Evolutionary conservation across 2,888 invertebrate genomes (phyloP), one percentile per base, ranked within the genome.

Genomic region (Bembecia ichneumoniformis): DNA sequence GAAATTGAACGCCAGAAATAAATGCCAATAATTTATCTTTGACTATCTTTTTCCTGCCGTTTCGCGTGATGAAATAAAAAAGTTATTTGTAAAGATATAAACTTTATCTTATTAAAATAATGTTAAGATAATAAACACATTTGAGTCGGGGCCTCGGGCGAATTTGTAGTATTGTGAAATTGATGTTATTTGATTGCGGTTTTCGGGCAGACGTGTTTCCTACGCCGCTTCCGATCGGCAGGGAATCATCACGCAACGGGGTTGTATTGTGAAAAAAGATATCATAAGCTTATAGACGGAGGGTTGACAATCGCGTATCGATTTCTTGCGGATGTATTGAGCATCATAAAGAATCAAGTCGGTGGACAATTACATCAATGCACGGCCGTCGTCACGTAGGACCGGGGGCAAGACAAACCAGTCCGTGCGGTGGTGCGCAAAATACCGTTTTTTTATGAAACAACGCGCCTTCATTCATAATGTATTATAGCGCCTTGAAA

Each of bases 381-480:
- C 71, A 68, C 64, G 68, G 59, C 64, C 60, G 67, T 65, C 68
- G 71, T 77, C 81, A 77, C 77, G 75, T 74, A 58, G 64, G 64
- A 71, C 68, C 67, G 59, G 66, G 64, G 71, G 73, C 74, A 66
- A 66, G 66, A 71, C 60, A 72, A 77, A 82, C 83, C 81, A 69
- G 83, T 82, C 71, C 62, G 49, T 60, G 65, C 65, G 61, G 59
- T 66, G 67, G 66, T 71, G 75, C 66, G 73, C 71, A 73, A 72
- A 75, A 80, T 78, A 77, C 77, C 68, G 73, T 79, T 77, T 79
- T 76, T 77, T 75, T 75, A 73, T 78, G 60, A 68, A 79, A 74
- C 77, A 74, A 73, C 73, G 68, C 71, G 70, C 74, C 83, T 84
- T 82, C 86, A 86, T 86, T 86, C 86, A 86, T 83, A 83, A 82